A percentile compares a stretch with the other conserved stretches of the same genome.
phyloP scores from a whole-genome alignment of 2,797 vertebrate species.

The Neosalanx taihuensis region DNA sequence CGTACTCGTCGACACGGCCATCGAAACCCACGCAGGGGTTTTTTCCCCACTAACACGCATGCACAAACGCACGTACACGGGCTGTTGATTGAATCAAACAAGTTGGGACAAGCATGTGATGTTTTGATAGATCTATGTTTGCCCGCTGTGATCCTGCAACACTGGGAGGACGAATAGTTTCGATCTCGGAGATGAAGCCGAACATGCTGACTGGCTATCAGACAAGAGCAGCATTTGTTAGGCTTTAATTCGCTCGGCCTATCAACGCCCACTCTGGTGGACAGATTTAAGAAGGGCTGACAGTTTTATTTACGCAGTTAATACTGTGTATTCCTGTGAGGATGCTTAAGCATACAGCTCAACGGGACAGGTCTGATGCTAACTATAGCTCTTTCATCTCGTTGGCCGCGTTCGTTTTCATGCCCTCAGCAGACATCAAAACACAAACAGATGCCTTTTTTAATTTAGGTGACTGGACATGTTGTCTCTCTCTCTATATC shows the following conservation, averaged over 20 bases:
- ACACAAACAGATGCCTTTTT: not conserved
- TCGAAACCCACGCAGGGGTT: not conserved
- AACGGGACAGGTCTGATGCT: slow-evolving; percentile 9
- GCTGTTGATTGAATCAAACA: slow-evolving; percentile 24
- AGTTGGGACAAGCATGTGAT: slow-evolving; percentile 19
- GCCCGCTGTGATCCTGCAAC: slow-evolving; percentile 13
- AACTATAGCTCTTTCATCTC: slow-evolving; percentile 19
- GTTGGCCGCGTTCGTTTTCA: not conserved
- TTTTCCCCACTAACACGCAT: not conserved
- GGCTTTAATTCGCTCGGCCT: slow-evolving; percentile 31
- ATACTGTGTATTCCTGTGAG: not conserved
- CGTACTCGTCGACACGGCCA: not conserved
- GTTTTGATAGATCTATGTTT: slow-evolving; percentile 13
- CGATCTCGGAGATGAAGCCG: slow-evolving; percentile 48
- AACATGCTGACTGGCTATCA: slow-evolving; percentile 31
- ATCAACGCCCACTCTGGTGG: slow-evolving; percentile 16
- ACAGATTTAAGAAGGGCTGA: not conserved
- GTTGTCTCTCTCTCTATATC: slow-evolving; percentile 2
- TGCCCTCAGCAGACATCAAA: not conserved
- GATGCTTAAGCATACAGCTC: not conserved
- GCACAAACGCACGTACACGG: not conserved
- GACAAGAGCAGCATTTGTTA: slow-evolving; percentile 35
- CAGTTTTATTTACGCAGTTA: not conserved
- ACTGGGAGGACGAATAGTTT: slow-evolving; percentile 3
- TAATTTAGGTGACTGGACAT: not conserved